phyloP scores from a whole-genome alignment of 2,113 vertebrate genomes.

The Morone chrysops region DNA sequence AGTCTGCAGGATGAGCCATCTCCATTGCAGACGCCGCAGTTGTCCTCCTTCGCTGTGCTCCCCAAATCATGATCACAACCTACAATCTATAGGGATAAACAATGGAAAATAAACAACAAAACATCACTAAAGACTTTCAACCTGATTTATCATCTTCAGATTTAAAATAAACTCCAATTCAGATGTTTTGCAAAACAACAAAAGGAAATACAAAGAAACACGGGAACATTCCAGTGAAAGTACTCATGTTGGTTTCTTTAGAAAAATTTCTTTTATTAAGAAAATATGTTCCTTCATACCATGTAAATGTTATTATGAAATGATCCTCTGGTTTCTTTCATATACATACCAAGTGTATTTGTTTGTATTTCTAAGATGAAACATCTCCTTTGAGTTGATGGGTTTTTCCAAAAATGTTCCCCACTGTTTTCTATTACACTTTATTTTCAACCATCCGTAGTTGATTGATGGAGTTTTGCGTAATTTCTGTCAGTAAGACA shows the following conservation, averaged over 20 bases:
- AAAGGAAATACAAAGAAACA: not conserved
- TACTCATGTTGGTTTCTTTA: not conserved
- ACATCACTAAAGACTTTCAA: not conserved
- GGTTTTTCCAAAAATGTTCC: constrained; percentile 22
- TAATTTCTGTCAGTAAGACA: constrained; percentile 38
- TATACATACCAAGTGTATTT: constrained; percentile 33
- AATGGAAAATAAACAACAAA: not conserved
- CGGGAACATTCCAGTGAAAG: not conserved
- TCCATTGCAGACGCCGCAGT: constrained; percentile 95
- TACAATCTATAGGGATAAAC: constrained; percentile 87
- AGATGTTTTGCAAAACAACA: not conserved
- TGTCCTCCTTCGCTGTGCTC: constrained; percentile 94
- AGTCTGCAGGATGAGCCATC: constrained; percentile 96
- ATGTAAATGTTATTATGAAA: constrained; percentile 7
- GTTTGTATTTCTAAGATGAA: constrained; percentile 32
- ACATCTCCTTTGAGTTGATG: constrained; percentile 3
- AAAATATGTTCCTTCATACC: constrained; percentile 9
- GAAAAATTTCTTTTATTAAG: not conserved
- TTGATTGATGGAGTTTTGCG: constrained; percentile 60
- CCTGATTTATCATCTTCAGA: not conserved
- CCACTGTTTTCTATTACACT: constrained; percentile 25
- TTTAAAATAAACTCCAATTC: not conserved
- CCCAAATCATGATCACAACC: constrained; percentile 96
- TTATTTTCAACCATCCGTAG: constrained; percentile 35
- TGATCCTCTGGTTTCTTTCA: constrained; percentile 11